Percentiles rank a stretch among this genome's conserved stretches.
Evolutionary conservation across 2,888 invertebrate species (phyloP).

Genomic region (Lasiommata megera): DNA sequence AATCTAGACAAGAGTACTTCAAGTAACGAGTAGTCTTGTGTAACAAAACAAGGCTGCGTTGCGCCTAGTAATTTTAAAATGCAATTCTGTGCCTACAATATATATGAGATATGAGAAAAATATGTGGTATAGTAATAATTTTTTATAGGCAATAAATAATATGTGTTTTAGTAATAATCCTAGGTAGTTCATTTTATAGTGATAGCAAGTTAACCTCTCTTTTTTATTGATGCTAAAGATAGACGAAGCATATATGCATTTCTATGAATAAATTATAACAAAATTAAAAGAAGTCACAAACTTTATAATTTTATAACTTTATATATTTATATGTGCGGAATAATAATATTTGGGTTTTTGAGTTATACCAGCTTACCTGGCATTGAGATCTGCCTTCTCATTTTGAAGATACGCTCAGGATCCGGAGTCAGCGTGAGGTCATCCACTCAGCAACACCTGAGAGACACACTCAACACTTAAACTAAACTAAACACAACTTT

Average conservation of each 20-base stretch:
- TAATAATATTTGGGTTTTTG: background rate
- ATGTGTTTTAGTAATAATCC: too few species aligned
- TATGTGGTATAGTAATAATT: too few species aligned
- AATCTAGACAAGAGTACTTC: background rate
- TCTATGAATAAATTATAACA: too few species aligned
- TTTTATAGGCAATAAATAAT: too few species aligned
- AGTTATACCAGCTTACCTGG: slow-evolving; percentile 53
- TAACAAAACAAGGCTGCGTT: background rate
- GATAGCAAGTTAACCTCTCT: too few species aligned
- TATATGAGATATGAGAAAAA: too few species aligned
- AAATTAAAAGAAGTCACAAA: too few species aligned
- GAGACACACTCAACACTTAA: slow-evolving; percentile 63
- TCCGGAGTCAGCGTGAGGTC: slow-evolving; percentile 48
- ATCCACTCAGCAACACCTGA: slow-evolving; percentile 60
- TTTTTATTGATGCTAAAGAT: too few species aligned
- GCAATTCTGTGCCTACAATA: background rate
- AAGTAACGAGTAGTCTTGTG: background rate
- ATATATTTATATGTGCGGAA: too few species aligned
- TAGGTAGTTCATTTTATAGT: too few species aligned
- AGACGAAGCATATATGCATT: too few species aligned
- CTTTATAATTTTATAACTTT: too few species aligned
- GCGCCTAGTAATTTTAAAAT: background rate
- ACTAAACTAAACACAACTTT: slow-evolving; percentile 25
- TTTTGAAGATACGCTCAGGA: slow-evolving; percentile 40
- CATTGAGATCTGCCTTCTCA: slow-evolving; percentile 65